Evolutionary conservation across 1,140 invertebrate species (phyloP).

Genomic region (Liolophura sinensis): DNA sequence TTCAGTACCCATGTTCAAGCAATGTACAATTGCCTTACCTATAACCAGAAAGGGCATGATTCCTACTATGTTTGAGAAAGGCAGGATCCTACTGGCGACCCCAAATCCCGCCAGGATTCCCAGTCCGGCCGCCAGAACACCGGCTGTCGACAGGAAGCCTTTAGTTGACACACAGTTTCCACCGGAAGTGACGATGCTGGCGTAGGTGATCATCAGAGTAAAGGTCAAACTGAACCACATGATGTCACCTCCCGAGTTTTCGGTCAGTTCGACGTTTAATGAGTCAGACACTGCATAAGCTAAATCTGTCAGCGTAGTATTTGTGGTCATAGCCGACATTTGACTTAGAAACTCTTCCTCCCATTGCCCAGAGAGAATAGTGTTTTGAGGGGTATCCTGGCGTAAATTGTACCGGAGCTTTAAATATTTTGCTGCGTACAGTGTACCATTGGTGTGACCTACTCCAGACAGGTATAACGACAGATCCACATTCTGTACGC

Average conservation of each 20-base stretch:
- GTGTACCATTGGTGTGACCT: too few species aligned
- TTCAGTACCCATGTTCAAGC: too few species aligned
- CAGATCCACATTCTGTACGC: too few species aligned
- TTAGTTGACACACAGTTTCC: conserved; percentile 68
- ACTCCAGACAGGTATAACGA: too few species aligned
- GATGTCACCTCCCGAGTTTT: too few species aligned
- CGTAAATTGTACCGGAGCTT: neutral
- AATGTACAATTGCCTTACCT: conserved; percentile 66
- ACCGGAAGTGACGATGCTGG: too few species aligned
- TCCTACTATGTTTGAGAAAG: conserved; percentile 93
- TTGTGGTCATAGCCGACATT: neutral
- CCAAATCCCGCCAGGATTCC: conserved; percentile 88
- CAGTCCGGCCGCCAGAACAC: conserved; percentile 86
- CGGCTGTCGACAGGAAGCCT: conserved; percentile 85
- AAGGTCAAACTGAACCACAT: too few species aligned
- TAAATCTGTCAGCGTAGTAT: too few species aligned
- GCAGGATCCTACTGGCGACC: conserved; percentile 83
- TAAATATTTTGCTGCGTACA: neutral
- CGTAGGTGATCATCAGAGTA: too few species aligned
- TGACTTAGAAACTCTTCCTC: conserved; percentile 3
- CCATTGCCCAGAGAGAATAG: neutral
- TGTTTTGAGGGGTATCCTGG: neutral
- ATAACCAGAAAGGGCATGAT: conserved; percentile 93
- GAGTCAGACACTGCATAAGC: too few species aligned
- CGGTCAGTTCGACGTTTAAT: too few species aligned